Evolutionary conservation across 2,888 invertebrate genomes (phyloP).

Genomic region (Zaprionus lineosus): DNA sequence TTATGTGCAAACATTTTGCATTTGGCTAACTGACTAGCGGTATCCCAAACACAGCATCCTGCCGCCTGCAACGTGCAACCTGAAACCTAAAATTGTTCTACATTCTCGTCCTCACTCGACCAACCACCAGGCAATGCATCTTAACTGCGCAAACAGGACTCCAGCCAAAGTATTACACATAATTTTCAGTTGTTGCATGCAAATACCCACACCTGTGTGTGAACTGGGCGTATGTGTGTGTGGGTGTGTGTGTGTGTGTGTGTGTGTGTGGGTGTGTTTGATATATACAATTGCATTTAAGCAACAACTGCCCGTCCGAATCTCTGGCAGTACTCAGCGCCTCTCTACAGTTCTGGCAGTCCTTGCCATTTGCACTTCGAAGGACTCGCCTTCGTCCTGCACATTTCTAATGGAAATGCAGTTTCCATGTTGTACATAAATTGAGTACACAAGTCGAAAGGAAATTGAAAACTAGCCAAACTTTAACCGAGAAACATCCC

Average conservation of each 20-base stretch:
- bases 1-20: conserved; percentile 70
- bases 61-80: neutral
- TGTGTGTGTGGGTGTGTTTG: conserved; percentile 39
- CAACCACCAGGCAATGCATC: conserved; percentile 55
- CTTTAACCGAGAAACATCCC: no score
- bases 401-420: conserved; percentile 49
- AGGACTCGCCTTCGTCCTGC: no score
- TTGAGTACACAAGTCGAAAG: no score
- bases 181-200: conserved; percentile 56
- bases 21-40: conserved; percentile 10
- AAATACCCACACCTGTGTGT: conserved; percentile 30
- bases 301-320: conserved; percentile 48
- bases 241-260: no score
- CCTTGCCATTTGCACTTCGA: no score
- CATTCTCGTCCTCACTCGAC: conserved; percentile 31
- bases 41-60: no score
- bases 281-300: conserved; percentile 64
- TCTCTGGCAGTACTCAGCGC: no score
- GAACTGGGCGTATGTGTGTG: no score
- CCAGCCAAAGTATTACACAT: conserved; percentile 69
- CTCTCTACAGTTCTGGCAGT: no score
- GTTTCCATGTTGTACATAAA: conserved; percentile 71
- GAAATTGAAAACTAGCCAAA: conserved; percentile 12
- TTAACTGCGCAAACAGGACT: conserved; percentile 58
- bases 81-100: conserved; percentile 11